Conservation (phyloP, 2,888 invertebrate species). For the Hermaeophaga mercurialis region DNA sequence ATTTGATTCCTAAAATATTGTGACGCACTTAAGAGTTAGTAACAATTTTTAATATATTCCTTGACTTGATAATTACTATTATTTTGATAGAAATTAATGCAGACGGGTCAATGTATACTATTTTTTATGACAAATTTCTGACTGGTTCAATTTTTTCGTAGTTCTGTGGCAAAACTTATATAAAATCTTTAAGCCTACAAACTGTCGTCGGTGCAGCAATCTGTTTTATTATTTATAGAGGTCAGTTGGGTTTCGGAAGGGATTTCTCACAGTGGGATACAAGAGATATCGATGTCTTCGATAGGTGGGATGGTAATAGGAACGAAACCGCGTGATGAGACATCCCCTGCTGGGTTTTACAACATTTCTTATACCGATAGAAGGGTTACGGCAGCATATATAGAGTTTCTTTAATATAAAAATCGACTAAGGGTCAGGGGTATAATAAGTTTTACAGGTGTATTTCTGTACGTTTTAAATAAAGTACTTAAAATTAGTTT, state of each 20-base stretch:
- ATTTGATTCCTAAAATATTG: too few species aligned
- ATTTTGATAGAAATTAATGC: too few species aligned
- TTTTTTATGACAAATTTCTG: too few species aligned
- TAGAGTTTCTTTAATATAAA: background rate
- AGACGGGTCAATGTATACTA: too few species aligned
- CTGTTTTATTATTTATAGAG: slow-evolving; percentile 15
- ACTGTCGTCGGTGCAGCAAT: background rate
- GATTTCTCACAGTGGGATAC: slow-evolving; percentile 39
- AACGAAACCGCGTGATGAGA: slow-evolving; percentile 34
- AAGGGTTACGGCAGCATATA: background rate
- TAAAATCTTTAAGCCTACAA: background rate
- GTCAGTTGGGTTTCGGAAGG: slow-evolving; percentile 22
- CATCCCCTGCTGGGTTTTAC: slow-evolving; percentile 32
- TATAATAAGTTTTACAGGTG: background rate
- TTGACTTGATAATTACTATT: too few species aligned
- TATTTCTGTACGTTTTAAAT: slow-evolving; percentile 3
- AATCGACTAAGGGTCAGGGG: background rate
- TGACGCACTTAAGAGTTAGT: too few species aligned
- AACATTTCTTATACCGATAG: slow-evolving; percentile 21
- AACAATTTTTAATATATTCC: too few species aligned
- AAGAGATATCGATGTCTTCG: slow-evolving; percentile 39
- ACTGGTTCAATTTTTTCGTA: too few species aligned
- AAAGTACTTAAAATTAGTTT: background rate
- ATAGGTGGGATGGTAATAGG: slow-evolving; percentile 37
- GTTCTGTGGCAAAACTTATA: too few species aligned